Evolutionary conservation across 2,113 vertebrate genomes (phyloP).

Genomic region (Onychorhynchus coronatus): DNA sequence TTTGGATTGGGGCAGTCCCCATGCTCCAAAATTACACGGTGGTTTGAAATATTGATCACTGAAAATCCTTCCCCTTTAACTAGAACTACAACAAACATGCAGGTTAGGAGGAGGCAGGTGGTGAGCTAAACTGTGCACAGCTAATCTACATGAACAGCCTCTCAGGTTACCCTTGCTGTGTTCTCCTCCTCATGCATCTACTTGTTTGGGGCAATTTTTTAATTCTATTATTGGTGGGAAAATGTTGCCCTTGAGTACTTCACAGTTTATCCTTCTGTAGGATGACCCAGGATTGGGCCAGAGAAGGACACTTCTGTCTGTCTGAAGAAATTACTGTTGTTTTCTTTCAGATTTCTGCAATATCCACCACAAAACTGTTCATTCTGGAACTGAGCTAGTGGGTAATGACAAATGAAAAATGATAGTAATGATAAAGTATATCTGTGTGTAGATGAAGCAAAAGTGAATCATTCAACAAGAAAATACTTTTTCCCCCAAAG

Average conservation of each 20-base stretch:
- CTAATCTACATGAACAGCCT: neutral
- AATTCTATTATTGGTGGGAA: neutral
- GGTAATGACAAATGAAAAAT: neutral
- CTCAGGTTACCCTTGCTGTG: neutral
- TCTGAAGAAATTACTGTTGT: neutral
- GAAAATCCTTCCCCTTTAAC: neutral
- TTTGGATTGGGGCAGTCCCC: neutral
- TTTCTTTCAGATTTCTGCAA: neutral
- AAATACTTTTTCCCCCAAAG: neutral
- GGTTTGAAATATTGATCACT: neutral
- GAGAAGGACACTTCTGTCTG: neutral
- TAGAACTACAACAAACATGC: neutral
- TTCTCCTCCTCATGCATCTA: neutral
- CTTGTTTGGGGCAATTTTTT: neutral
- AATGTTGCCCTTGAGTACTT: neutral
- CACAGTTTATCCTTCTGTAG: neutral
- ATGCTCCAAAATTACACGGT: neutral
- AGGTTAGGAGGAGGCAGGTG: neutral
- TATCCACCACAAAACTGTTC: neutral
- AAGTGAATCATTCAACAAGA: neutral
- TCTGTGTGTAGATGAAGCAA: neutral
- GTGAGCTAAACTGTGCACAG: neutral
- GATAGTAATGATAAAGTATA: neutral
- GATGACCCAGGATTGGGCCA: neutral
- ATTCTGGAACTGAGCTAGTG: neutral